phyloP scores from a whole-genome alignment of 2,113 vertebrate species.

The Nettapus auritus region DNA sequence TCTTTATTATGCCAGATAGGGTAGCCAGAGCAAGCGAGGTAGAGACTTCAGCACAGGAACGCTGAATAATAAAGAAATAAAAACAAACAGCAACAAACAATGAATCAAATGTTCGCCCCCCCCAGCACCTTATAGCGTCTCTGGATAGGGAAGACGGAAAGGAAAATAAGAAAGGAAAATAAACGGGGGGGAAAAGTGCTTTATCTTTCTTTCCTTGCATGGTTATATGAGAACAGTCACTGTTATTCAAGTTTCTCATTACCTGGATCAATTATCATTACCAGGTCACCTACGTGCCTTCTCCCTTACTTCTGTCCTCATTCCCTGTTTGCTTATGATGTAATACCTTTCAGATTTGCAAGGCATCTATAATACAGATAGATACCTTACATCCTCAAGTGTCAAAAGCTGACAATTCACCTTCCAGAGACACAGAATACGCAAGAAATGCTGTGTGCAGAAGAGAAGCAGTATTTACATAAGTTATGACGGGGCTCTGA shows the following conservation, averaged over 20 bases:
- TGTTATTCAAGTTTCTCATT: not conserved
- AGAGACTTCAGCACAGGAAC: not conserved
- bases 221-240: not conserved
- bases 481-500: not conserved
- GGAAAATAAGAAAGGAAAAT: not conserved
- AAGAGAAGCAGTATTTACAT: not conserved
- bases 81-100: not conserved
- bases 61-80: not conserved
- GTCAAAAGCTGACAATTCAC: not conserved
- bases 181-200: not conserved
- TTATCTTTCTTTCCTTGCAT: not conserved
- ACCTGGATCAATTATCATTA: not conserved
- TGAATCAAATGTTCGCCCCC: not conserved
- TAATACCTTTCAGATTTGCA: not conserved
- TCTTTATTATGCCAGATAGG: not conserved
- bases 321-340: not conserved
- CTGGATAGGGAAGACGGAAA: not conserved
- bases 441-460: fast-evolving
- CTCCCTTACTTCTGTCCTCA: not conserved
- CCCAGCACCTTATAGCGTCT: not conserved
- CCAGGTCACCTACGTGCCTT: not conserved
- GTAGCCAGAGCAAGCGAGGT: not conserved
- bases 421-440: not conserved
- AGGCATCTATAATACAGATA: not conserved
- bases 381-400: not conserved